Percentiles rank a stretch among this genome's conserved stretches.
Evolutionary conservation across 2,113 vertebrate genomes (phyloP).

Genomic region (Thryonomys swinderianus): DNA sequence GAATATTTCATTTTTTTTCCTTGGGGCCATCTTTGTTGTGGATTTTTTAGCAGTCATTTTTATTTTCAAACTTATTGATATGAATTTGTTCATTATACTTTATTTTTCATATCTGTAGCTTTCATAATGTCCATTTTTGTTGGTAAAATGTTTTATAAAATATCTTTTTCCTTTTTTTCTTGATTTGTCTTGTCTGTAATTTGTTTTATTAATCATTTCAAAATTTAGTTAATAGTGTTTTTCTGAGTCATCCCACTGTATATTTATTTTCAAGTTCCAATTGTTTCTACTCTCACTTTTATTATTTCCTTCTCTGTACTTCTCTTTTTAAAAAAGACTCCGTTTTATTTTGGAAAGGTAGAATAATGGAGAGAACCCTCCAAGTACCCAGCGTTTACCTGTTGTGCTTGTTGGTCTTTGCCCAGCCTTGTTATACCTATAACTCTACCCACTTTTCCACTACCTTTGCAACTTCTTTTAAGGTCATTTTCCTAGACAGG

Average conservation of each 20-base stretch:
- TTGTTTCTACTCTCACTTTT: conserved; percentile 18
- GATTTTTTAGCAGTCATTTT: background rate
- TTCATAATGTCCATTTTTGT: conserved; percentile 36
- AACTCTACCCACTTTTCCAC: no score
- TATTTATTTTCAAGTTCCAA: conserved; percentile 30
- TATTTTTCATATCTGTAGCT: background rate
- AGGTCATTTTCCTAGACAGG: background rate
- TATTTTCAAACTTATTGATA: background rate
- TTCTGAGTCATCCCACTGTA: background rate
- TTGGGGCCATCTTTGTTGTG: background rate
- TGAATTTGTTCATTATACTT: background rate
- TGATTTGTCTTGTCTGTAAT: background rate
- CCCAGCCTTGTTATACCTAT: background rate
- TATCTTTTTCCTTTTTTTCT: background rate
- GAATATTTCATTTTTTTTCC: conserved; percentile 1
- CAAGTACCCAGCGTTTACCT: background rate
- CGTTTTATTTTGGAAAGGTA: background rate
- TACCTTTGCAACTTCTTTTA: background rate
- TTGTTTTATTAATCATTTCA: conserved; percentile 45
- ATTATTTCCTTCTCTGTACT: background rate
- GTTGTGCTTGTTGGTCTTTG: background rate
- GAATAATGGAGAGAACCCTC: background rate
- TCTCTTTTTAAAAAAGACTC: background rate
- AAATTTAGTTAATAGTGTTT: background rate
- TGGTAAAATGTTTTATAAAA: background rate